Percentiles rank a stretch among this genome's conserved stretches.
These are phyloP conservation scores for Agriopis marginaria DNA, from an alignment of 2,888 invertebrate species.

Conservation along the genomic window DNA sequence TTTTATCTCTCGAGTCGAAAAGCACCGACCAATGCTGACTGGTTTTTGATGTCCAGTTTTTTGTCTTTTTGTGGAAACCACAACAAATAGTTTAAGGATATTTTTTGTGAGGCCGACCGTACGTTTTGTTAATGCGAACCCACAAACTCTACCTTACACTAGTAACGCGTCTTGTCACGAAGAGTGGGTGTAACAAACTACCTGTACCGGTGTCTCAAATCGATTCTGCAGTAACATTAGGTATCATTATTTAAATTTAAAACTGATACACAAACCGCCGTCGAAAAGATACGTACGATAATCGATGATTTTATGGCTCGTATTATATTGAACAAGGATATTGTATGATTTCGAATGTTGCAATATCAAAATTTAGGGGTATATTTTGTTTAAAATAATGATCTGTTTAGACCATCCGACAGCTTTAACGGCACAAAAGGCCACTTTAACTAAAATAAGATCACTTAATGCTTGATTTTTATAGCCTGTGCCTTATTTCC, in stretches of 20 bases:
- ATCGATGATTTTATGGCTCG: constrained; percentile 52
- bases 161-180: constrained; percentile 37
- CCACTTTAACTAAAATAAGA: constrained; percentile 60
- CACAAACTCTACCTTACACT: constrained; percentile 50
- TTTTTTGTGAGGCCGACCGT: constrained; percentile 76
- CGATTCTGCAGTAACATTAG: constrained; percentile 36
- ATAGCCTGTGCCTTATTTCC: constrained; percentile 59
- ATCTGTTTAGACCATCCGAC: constrained; percentile 57
- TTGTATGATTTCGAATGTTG: constrained; percentile 55
- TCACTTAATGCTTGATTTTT: constrained; percentile 62
- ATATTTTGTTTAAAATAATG: constrained; percentile 54
- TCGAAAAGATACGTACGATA: constrained; percentile 43
- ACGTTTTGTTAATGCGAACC: constrained; percentile 76
- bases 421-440: constrained; percentile 57
- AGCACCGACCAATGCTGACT: constrained; percentile 84
- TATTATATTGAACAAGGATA: constrained; percentile 55
- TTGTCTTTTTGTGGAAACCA: constrained; percentile 80
- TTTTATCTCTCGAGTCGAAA: constrained; percentile 80
- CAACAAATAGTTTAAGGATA: constrained; percentile 83
- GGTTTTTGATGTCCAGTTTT: constrained; percentile 80
- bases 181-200: constrained; percentile 38
- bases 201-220: constrained; percentile 35
- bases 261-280: constrained; percentile 37
- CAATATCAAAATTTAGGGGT: constrained; percentile 58
- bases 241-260: constrained; percentile 44